A percentile compares a stretch with the other conserved stretches of the same genome.
phyloP scores from a whole-genome alignment of 2,797 vertebrate species.

The Phalanger gymnotis region DNA sequence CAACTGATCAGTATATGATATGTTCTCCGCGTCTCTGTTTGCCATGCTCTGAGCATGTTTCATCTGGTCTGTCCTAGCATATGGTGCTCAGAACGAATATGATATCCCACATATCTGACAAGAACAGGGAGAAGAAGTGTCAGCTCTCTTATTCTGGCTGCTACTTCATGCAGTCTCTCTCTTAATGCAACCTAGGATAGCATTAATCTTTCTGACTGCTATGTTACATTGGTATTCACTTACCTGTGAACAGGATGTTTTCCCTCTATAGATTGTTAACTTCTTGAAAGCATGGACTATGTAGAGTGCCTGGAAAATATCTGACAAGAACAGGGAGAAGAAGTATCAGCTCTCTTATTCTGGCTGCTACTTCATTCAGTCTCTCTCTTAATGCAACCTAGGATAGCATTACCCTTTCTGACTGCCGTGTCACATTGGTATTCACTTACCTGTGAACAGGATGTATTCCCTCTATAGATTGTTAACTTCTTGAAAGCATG shows the following conservation, averaged over 20 bases:
- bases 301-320: no score
- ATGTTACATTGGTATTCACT: neutral
- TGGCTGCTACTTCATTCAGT: neutral
- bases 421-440: neutral
- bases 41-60: neutral
- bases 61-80: neutral
- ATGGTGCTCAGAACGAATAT: neutral
- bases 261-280: neutral
- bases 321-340: neutral
- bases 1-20: neutral
- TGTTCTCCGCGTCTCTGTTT: neutral
- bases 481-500: neutral
- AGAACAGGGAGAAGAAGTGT: neutral
- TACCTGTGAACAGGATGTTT: neutral
- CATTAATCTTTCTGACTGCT: neutral
- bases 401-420: neutral
- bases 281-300: neutral
- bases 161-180: neutral
- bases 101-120: neutral
- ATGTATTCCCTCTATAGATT: neutral
- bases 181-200: neutral
- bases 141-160: neutral
- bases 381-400: neutral
- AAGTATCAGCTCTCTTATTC: neutral
- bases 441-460: neutral